Base-by-base conservation (phyloP, 2,888 invertebrate species). In the Aphelenchoides bicaudatus region DNA sequence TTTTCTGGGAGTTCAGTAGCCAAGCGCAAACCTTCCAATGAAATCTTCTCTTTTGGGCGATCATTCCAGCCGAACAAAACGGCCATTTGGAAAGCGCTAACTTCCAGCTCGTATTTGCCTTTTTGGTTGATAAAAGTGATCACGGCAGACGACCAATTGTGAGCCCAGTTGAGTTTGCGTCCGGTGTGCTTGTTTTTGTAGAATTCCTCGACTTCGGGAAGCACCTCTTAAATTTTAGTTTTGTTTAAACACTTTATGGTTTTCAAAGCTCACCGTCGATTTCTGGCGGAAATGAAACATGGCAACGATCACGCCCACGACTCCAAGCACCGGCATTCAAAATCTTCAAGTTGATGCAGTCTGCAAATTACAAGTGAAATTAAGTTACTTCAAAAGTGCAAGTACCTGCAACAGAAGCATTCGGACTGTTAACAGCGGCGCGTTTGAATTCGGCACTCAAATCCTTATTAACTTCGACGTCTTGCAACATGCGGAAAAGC, bases 21-120 rank as follows among this genome's bases (percentile, higher is more conserved):
- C 68, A 98, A 84, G 74, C 91, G 86, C 59, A 99, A 84, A 83
- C 93, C 93, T 82, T 98, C 98, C 78, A 93, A 92, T n/a, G 90
- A 88, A 63, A 98, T 88, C 81, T 87, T 88, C 71, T 86, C 83
- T 19, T 63, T 66, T 1, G 91, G 91, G 66, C 94, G 85, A 80
- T 94, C 92, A 84, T 98, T 98, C 94, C 94, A 99, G 16, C 93
- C 91, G 83, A 94, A 96, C 39, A 98, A 83, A 16, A 98, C 94
- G 37, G 94, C 93, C 94, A 98, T 94, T 86, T 99, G 98, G 82
- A 96, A 96, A 27, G 98, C 96, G 13, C 96, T 98, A 4, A 99
- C 94, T 80, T 98, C 98, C 73, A 98, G 84, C 82, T 98, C 98
- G 82, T 90, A 98, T 71, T 89, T 87, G 0, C 93, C 96, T 55